A percentile compares a stretch with the other conserved stretches of the same genome.
Conservation (phyloP, 2,113 vertebrate genomes). For the Chiloscyllium plagiosum region DNA sequence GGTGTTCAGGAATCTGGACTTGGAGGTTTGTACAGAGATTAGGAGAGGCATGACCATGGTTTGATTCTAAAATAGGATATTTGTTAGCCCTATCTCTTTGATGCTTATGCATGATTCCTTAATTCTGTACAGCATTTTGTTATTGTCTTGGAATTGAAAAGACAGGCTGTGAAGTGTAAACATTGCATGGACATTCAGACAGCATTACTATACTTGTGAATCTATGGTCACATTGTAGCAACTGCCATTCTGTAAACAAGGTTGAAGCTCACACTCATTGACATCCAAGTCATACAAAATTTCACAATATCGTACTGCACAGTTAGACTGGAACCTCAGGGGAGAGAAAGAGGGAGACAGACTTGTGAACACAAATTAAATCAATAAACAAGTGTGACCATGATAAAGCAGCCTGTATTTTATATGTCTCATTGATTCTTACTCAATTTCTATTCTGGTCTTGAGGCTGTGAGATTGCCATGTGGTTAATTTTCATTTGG, state of each 20-base stretch:
- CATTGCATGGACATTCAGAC: neutral
- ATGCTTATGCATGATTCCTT: neutral
- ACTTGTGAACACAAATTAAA: neutral
- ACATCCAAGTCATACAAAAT: conserved; percentile 65
- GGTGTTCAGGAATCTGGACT: neutral
- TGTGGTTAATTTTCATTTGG: neutral
- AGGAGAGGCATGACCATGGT: neutral
- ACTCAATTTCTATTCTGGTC: neutral
- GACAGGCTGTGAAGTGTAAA: neutral
- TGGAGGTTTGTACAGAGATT: neutral
- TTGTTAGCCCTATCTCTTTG: neutral
- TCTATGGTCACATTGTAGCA: conserved; percentile 65
- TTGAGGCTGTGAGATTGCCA: neutral
- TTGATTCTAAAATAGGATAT: neutral
- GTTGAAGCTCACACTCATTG: conserved; percentile 67
- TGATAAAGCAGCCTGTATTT: conserved; percentile 4
- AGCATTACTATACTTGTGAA: conserved; percentile 63
- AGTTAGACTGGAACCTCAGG: conserved; percentile 64
- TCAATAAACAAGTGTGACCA: conserved; percentile 27
- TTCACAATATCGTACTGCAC: conserved; percentile 63
- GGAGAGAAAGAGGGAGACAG: conserved; percentile 22
- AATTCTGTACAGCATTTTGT: neutral
- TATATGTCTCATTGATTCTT: neutral
- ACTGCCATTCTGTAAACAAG: conserved; percentile 66
- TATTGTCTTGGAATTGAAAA: neutral